Base-by-base conservation (phyloP, 2,113 vertebrate species). In the Caretta caretta region DNA sequence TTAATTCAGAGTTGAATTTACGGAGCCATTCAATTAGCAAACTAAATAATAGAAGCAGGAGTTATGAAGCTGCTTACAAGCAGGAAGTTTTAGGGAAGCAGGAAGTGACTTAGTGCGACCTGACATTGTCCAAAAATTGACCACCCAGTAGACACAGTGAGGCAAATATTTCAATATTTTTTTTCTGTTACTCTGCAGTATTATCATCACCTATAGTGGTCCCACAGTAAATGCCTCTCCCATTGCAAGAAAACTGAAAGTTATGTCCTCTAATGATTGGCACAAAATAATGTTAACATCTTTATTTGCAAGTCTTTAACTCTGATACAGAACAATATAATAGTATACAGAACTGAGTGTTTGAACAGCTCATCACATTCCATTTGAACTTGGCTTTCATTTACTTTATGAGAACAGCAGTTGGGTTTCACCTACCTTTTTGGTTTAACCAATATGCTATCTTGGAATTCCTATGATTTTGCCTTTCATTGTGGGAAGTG, bases 1-100 rank as follows among this genome's bases (percentile, higher is more conserved):
- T 96, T 91, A 25, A 93, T 93, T 87, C 90, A 46, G 38, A 88
- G 62, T 86, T 94, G 50, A 83, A 90, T 94, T 93, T 94, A 90
- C 29, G 10, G 80, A 91, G 42, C 50, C 81, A 81, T 96, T 91
- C 76, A 92, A 46, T 84, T 93, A 95, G 54, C 53, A 88, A 49
- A 11, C 19, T 90, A 76, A 96, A 88, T 91, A 90, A 85, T 11
- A 84, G 51, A 93, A 93, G 29, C 38, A 89, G 81, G 8, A 93
- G 6, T 46, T 10, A 25, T 51, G 62, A 96, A 93, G 56, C 81
- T 94, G 22, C 87, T 92, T 94, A 53, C 49, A 83, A 53, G 86
- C 35, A 42, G 51, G 3, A 65, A 35, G 38, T 65, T 46, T 89
- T 42, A 82, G 50, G 27, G 38, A 42, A 42, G 42, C 42, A 42